phyloP scores from a whole-genome alignment of 2,888 invertebrate genomes.

The Bombylius major region DNA sequence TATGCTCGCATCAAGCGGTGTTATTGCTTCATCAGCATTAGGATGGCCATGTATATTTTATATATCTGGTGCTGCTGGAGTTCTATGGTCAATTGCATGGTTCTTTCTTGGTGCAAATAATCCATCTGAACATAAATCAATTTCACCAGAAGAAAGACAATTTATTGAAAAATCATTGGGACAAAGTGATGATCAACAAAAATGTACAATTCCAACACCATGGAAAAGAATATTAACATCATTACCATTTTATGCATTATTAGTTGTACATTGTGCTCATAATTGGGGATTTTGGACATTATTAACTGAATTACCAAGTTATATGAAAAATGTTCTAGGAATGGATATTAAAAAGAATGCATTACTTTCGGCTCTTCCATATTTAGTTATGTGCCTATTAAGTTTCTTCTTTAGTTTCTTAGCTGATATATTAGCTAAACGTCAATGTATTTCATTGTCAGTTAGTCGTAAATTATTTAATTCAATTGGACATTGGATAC shows the following conservation, averaged over 20 bases:
- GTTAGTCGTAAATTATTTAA: constrained; percentile 42
- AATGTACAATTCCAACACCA: constrained; percentile 42
- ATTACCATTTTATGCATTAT: constrained; percentile 60
- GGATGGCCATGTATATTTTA: constrained; percentile 76
- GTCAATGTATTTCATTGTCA: constrained; percentile 25
- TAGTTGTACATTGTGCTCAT: constrained; percentile 59
- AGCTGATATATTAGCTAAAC: constrained; percentile 41
- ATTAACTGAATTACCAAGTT: constrained; percentile 67
- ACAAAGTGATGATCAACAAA: constrained; percentile 23
- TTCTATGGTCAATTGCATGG: constrained; percentile 49
- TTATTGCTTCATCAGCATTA: constrained; percentile 48
- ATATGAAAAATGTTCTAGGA: constrained; percentile 58
- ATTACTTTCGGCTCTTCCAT: constrained; percentile 55
- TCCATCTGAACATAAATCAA: constrained; percentile 46
- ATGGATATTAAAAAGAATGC: constrained; percentile 62
- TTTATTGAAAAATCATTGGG: constrained; percentile 57
- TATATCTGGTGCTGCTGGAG: constrained; percentile 50
- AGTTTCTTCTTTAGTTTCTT: constrained; percentile 56
- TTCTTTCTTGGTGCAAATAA: constrained; percentile 50
- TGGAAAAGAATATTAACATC: constrained; percentile 65
- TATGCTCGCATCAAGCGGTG: constrained; percentile 59
- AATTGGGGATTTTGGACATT: constrained; percentile 74
- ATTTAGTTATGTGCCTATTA: constrained; percentile 56
- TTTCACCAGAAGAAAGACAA: constrained; percentile 47
- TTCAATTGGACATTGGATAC: constrained; percentile 50